Conservation (phyloP, 2,888 invertebrate species). For the Aplocera efformata region DNA sequence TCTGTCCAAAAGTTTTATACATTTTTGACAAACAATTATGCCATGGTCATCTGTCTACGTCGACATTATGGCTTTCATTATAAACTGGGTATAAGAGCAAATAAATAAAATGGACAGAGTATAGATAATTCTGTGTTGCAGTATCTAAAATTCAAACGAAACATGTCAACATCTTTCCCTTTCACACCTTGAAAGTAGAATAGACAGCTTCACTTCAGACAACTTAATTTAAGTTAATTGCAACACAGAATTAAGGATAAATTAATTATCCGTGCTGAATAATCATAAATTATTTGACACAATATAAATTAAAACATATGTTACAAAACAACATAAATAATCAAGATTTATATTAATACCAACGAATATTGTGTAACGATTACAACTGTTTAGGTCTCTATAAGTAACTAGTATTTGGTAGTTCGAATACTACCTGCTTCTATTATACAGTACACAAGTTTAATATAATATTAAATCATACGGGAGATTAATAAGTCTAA, state of each 20-base stretch:
- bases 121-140: no score
- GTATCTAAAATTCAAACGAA: no score
- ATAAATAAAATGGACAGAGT: no score
- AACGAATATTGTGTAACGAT: slow-evolving; percentile 25
- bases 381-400: slow-evolving; percentile 15
- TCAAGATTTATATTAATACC: slow-evolving; percentile 24
- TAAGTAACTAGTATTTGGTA: slow-evolving; percentile 16
- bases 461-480: slow-evolving; percentile 19
- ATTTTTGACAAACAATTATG: slow-evolving; percentile 15
- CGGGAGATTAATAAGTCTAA: slow-evolving; percentile 27
- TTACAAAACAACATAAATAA: slow-evolving; percentile 38
- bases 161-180: no score
- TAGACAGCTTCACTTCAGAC: no score
- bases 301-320: slow-evolving; percentile 31
- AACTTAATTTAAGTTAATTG: no score
- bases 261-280: background rate
- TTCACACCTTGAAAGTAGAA: no score
- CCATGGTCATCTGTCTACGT: no score
- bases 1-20: no score
- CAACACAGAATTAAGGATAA: no score
- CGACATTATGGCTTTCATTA: no score
- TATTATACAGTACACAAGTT: slow-evolving; percentile 18
- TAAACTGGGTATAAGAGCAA: no score
- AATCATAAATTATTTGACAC: slow-evolving; percentile 10
- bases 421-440: slow-evolving; percentile 6